These are phyloP conservation scores for Pterophyllum scalare DNA, from an alignment of 2,113 vertebrate species.

Conservation along the genomic window DNA sequence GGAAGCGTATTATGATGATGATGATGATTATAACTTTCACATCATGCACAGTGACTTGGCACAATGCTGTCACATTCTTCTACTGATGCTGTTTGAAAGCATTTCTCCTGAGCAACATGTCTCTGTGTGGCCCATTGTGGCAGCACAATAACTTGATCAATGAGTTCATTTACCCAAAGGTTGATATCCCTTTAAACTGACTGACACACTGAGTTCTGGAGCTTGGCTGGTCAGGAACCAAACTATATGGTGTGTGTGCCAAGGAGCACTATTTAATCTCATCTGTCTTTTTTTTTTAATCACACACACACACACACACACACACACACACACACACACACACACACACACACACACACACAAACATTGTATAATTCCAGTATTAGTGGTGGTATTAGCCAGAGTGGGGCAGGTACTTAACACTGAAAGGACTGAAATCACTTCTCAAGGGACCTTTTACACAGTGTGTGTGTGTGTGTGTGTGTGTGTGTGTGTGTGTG, in stretches of 20 bases:
- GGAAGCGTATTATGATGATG: no score
- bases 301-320: not conserved
- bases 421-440: slow-evolving; percentile 78
- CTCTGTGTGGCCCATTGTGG: not conserved
- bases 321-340: not conserved
- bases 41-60: not conserved
- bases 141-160: slow-evolving; percentile 19
- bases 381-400: slow-evolving; percentile 73
- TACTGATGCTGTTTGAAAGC: not conserved
- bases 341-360: slow-evolving; percentile 11
- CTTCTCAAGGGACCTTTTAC: slow-evolving; percentile 77
- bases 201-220: slow-evolving; percentile 18
- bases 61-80: not conserved
- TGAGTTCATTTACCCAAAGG: slow-evolving; percentile 18
- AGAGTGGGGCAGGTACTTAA: slow-evolving; percentile 78
- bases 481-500: slow-evolving; percentile 6
- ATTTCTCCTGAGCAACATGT: not conserved
- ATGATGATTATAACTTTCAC: not conserved
- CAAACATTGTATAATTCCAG: slow-evolving; percentile 68
- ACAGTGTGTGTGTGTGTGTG: slow-evolving; percentile 56
- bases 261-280: slow-evolving; percentile 58
- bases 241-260: slow-evolving; percentile 27
- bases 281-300: slow-evolving; percentile 17
- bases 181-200: slow-evolving; percentile 24
- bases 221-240: slow-evolving; percentile 51